Evolutionary conservation across 2,113 vertebrate genomes (phyloP).

Genomic region (Anas platyrhynchos): DNA sequence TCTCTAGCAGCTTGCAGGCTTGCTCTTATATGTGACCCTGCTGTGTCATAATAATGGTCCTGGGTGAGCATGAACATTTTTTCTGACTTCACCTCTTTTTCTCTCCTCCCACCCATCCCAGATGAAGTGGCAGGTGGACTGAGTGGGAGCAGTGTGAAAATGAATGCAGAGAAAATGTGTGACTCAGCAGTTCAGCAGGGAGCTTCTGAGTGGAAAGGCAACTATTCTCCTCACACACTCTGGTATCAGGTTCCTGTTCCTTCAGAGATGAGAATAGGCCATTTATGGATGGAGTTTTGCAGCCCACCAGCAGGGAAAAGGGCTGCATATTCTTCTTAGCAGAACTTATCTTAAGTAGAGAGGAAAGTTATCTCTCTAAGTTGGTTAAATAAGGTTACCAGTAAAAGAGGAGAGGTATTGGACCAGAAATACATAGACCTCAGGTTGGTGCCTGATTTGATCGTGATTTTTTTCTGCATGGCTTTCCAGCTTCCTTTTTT

Average conservation of each 20-base stretch:
- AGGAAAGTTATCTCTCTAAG: neutral
- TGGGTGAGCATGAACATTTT: constrained; percentile 35
- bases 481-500: neutral
- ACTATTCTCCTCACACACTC: neutral
- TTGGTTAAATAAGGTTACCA: neutral
- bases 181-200: constrained; percentile 67
- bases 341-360: neutral
- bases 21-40: neutral
- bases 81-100: constrained; percentile 50
- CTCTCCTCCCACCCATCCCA: constrained; percentile 60
- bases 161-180: constrained; percentile 50
- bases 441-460: rapidly evolving
- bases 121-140: constrained; percentile 71
- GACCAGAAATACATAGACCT: rapidly evolving
- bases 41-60: neutral
- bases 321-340: neutral
- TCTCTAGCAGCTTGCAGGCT: neutral
- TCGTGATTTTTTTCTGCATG: neutral
- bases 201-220: constrained; percentile 46
- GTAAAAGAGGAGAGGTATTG: neutral
- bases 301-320: neutral
- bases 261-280: neutral
- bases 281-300: neutral
- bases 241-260: neutral
- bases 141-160: constrained; percentile 72